These are phyloP conservation scores for Genyomyrus donnyi DNA, from an alignment of 2,113 vertebrate genomes.

Conservation along the genomic window DNA sequence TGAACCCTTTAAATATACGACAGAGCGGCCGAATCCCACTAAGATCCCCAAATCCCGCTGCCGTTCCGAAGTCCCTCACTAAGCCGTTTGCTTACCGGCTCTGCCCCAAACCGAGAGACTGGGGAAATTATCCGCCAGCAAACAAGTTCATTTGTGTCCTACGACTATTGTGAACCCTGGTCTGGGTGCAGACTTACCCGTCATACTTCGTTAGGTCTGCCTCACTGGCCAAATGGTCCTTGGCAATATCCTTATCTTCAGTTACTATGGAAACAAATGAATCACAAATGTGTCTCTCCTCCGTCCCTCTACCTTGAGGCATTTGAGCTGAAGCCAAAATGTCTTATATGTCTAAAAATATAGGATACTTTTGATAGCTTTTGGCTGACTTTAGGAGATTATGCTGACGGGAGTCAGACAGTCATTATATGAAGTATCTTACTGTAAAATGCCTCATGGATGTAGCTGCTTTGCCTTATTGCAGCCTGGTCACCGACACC, in stretches of 20 bases:
- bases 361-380: not conserved
- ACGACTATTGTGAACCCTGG: not conserved
- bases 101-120: not conserved
- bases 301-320: not conserved
- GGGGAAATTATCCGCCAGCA: not conserved
- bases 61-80: not conserved
- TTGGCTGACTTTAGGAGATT: not conserved
- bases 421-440: not conserved
- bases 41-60: not conserved
- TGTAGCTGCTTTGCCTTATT: not conserved
- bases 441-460: not conserved
- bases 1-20: not conserved
- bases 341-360: not conserved
- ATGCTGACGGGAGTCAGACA: not conserved
- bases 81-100: not conserved
- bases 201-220: constrained; percentile 79
- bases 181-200: constrained; percentile 68
- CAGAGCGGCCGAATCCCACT: not conserved
- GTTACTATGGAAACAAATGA: constrained; percentile 71
- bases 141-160: not conserved
- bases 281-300: not conserved
- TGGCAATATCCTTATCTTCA: constrained; percentile 79
- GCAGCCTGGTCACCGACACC: not conserved
- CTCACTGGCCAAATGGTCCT: constrained; percentile 73
- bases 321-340: not conserved